Evolutionary conservation across 2,113 vertebrate species (phyloP).

Genomic region (Lasiurus borealis): DNA sequence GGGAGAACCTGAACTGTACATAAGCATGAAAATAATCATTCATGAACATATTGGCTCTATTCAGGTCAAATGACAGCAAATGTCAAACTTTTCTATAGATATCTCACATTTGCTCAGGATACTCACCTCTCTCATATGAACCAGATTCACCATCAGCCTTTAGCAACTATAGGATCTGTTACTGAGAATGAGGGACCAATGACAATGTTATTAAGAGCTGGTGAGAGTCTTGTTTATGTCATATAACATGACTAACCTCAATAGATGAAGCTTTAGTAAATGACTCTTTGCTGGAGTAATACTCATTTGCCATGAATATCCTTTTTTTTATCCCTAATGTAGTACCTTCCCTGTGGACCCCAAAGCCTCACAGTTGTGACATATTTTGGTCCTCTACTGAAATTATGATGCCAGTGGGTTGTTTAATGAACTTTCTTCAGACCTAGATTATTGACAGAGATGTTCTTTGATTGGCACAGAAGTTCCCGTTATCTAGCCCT

Average conservation of each 20-base stretch:
- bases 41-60: background rate
- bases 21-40: background rate
- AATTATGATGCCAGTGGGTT: background rate
- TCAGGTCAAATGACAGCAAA: conserved; percentile 12
- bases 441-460: background rate
- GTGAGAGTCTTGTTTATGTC: conserved; percentile 53
- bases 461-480: background rate
- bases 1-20: background rate
- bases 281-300: conserved; percentile 30
- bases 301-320: background rate
- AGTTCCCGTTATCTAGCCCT: background rate
- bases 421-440: background rate
- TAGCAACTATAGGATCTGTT: background rate
- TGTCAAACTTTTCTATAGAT: background rate
- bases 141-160: background rate
- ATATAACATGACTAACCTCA: conserved; percentile 31
- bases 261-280: background rate
- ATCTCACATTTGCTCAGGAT: background rate
- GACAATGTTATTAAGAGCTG: background rate
- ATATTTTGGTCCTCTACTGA: background rate
- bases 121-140: background rate
- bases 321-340: background rate
- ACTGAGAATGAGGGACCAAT: background rate
- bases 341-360: background rate
- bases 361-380: background rate